A percentile compares a stretch with the other conserved stretches of the same genome.
Conservation (phyloP, 2,797 vertebrate genomes). For the Syngnathus rostellatus region DNA sequence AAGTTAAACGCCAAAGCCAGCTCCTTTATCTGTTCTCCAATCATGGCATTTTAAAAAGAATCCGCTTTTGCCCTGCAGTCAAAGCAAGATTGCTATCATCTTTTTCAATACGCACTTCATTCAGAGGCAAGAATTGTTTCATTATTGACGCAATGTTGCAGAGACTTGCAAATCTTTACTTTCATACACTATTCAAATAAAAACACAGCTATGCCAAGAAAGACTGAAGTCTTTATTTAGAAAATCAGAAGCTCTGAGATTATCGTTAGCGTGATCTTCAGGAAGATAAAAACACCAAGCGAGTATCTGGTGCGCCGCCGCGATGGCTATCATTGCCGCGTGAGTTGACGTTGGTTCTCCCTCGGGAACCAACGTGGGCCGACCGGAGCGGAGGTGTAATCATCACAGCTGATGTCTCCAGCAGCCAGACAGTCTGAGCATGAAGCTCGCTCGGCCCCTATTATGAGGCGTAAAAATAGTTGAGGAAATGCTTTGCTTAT, state of each 20-base stretch:
- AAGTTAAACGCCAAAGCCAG: not conserved
- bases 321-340: conserved; percentile 27
- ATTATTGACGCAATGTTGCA: too few species aligned
- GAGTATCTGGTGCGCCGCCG: conserved; percentile 25
- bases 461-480: conserved; percentile 20
- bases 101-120: not conserved
- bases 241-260: conserved; percentile 18
- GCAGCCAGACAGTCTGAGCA: conserved; percentile 25
- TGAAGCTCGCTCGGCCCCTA: conserved; percentile 30
- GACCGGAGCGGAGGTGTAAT: conserved; percentile 43
- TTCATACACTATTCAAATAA: not conserved
- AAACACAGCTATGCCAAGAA: not conserved
- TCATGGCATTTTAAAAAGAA: not conserved
- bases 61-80: not conserved
- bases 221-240: conserved; percentile 21
- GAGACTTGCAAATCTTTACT: not conserved
- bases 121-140: too few species aligned
- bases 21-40: not conserved
- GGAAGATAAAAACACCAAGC: conserved; percentile 22
- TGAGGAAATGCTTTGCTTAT: conserved; percentile 16
- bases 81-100: not conserved
- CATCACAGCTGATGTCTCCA: conserved; percentile 32
- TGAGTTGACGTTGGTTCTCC: conserved; percentile 55
- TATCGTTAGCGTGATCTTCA: conserved; percentile 18
- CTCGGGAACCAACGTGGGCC: conserved; percentile 26